phyloP scores from a whole-genome alignment of 2,888 invertebrate genomes.

The Acholoe squamosa region DNA sequence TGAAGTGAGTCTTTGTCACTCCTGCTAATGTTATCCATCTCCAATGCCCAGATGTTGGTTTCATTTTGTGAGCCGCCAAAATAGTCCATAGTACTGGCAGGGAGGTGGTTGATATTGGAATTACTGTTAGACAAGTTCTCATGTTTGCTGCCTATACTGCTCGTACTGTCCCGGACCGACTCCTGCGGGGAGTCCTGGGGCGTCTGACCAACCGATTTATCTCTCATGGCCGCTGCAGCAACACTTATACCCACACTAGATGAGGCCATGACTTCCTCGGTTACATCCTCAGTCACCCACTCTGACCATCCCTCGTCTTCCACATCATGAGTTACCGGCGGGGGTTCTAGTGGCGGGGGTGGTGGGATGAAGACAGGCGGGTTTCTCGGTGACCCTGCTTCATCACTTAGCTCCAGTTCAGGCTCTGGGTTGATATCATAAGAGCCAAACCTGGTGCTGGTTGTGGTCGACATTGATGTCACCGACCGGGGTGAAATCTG shows the following conservation, averaged over 20 bases:
- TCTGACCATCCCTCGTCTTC: not conserved
- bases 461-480: not conserved
- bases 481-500: constrained; percentile 53
- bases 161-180: not conserved
- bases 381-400: not conserved
- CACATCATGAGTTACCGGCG: constrained; percentile 40
- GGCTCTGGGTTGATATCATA: constrained; percentile 54
- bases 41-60: not conserved
- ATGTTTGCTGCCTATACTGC: not conserved
- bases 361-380: constrained; percentile 64
- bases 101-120: not conserved
- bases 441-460: constrained; percentile 57
- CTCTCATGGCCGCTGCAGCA: not conserved
- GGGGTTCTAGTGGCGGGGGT: constrained; percentile 62
- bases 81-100: not conserved
- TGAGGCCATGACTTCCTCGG: not conserved
- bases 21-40: not conserved
- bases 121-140: not conserved
- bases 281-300: constrained; percentile 56
- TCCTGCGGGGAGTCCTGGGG: not conserved
- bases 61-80: constrained; percentile 18
- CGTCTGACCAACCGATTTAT: not conserved
- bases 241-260: not conserved
- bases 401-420: not conserved
- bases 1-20: not conserved